Evolutionary conservation across 1,140 invertebrate genomes (phyloP).

Genomic region (Zaprionus africanus): DNA sequence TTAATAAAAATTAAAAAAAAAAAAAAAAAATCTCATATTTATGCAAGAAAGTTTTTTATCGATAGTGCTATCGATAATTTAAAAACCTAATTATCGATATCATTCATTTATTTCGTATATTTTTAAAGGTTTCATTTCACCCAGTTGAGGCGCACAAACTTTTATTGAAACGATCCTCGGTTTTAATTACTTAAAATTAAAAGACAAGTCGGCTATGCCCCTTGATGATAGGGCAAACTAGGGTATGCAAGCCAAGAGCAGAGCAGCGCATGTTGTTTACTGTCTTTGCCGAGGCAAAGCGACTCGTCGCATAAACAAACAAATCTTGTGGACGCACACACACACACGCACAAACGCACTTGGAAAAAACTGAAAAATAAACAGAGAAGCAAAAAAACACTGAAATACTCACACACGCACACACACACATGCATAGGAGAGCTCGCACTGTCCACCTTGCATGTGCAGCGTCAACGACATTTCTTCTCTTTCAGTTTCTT

Average conservation of each 20-base stretch:
- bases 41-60: too few species aligned
- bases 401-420: conserved; percentile 10
- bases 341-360: conserved; percentile 7
- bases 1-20: too few species aligned
- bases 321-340: conserved; percentile 32
- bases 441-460: conserved; percentile 14
- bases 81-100: too few species aligned
- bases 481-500: conserved; percentile 13
- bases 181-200: background rate
- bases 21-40: too few species aligned
- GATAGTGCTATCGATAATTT: too few species aligned
- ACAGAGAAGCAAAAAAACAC: conserved; percentile 33
- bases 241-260: conserved; percentile 17
- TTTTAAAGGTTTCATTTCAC: too few species aligned
- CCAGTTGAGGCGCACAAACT: too few species aligned
- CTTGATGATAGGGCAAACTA: background rate
- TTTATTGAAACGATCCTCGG: too few species aligned
- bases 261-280: conserved; percentile 38
- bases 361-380: conserved; percentile 45
- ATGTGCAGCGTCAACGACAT: conserved; percentile 27
- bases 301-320: conserved; percentile 47
- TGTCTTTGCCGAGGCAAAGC: conserved; percentile 39
- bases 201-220: background rate
- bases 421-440: conserved; percentile 3
- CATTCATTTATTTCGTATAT: too few species aligned